phyloP scores from a whole-genome alignment of 2,888 invertebrate genomes.

The Siphlonurus alternatus region DNA sequence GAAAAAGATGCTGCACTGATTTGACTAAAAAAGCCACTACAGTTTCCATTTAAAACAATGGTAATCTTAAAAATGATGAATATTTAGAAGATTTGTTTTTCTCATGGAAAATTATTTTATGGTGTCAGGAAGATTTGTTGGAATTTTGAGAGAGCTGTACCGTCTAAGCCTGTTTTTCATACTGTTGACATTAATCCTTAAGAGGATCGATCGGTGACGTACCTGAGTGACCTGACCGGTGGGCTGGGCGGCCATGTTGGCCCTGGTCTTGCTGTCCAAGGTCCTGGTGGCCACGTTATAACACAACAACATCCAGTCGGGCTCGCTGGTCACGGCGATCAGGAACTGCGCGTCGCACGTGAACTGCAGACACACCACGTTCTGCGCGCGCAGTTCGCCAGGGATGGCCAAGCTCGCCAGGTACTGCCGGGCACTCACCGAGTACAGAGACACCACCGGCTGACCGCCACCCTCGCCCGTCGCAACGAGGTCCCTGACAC shows the following conservation, averaged over 20 bases:
- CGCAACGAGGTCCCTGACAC: conserved; percentile 43
- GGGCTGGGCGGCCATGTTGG: conserved; percentile 46
- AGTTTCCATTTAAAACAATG: too few species aligned
- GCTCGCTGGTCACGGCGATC: conserved; percentile 61
- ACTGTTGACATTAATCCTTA: too few species aligned
- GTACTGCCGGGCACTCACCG: conserved; percentile 48
- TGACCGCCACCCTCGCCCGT: conserved; percentile 32
- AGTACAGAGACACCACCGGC: conserved; percentile 53
- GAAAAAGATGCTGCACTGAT: too few species aligned
- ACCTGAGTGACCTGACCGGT: conserved; percentile 43
- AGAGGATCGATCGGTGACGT: too few species aligned
- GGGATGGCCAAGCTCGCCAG: conserved; percentile 42
- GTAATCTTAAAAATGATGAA: too few species aligned
- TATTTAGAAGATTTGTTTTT: too few species aligned
- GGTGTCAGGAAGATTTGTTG: too few species aligned
- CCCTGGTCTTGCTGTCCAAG: conserved; percentile 54
- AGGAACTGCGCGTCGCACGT: conserved; percentile 68
- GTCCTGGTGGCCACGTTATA: conserved; percentile 72
- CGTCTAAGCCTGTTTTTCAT: too few species aligned
- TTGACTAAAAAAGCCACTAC: too few species aligned
- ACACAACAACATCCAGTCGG: conserved; percentile 65
- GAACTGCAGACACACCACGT: conserved; percentile 57
- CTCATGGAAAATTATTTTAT: too few species aligned
- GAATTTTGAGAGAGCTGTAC: neutral
- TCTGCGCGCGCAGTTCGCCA: conserved; percentile 34